Base-by-base conservation (phyloP, 2,888 invertebrate species). In the Tyria jacobaeae region DNA sequence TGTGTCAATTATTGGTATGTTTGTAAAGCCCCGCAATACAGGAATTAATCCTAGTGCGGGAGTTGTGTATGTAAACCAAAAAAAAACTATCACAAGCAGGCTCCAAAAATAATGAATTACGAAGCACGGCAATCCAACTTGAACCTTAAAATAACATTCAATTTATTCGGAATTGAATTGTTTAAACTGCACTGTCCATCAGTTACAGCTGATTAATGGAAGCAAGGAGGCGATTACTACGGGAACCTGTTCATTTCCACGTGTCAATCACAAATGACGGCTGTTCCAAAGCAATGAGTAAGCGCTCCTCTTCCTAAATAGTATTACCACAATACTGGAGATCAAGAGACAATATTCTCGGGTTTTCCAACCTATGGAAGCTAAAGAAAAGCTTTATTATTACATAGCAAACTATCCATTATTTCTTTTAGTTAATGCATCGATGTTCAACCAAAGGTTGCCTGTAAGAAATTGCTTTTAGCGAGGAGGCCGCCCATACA, bases 201-300 rank as follows among this genome's bases (percentile, higher is more conserved):
- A 24, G 55, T 41, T 14, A 17, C 25, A 15, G n/a, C 37, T 60
- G 55, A 60, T 60, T 60, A 60, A 60, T 60, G 50, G 17, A 44
- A 34, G 21, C 31, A 15, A 25, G 34, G 48, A 27, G 39, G 34
- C 52, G 12, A 47, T 53, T 12, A 49, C 34, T 39, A 27, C 39
- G 44, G 60, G 60, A 51, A 56, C 60, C 50, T 60, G 55, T 60
- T 56, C 41, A 60, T 56, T 60, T 60, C 55, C 60, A 50, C 55
- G 24, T 51, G 60, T 56, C 60, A 56, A 56, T 60, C 60, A 60
- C 49, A 35, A 35, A 41, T 56, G 60, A 44, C 44, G 55, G n/a
- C 7, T 41, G 50, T 54, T 41, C 27, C n/a, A n/a, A 50, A 41
- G 34, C 34, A 55, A 50, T 51, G 60, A 51, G 50, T 51, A 34